Conservation (phyloP, 2,113 vertebrate genomes). For the Lichenostomus cassidix region DNA sequence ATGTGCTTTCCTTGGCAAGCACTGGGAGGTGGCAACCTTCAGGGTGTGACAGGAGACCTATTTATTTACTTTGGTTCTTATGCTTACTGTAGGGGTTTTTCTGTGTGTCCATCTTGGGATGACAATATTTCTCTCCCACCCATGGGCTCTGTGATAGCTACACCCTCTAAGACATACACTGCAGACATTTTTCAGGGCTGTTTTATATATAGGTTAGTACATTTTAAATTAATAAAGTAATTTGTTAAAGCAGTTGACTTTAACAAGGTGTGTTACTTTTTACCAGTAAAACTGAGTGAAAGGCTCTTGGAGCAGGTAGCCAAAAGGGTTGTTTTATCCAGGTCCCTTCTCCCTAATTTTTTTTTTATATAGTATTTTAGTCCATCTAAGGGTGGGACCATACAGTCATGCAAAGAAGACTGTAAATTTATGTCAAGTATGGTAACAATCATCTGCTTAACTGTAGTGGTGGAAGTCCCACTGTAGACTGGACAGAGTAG, state of each 20-base stretch:
- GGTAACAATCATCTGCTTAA: neutral
- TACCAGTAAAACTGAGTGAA: neutral
- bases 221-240: neutral
- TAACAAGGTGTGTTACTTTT: neutral
- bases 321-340: neutral
- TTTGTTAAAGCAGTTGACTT: slow-evolving; percentile 8
- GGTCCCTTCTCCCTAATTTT: neutral
- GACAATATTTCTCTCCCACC: neutral
- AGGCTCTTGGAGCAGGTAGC: neutral
- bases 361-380: neutral
- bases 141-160: neutral
- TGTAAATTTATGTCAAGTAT: neutral
- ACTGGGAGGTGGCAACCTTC: neutral
- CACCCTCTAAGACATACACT: neutral
- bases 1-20: slow-evolving; percentile 36
- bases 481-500: neutral
- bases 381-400: neutral
- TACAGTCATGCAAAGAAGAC: neutral
- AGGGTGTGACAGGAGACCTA: slow-evolving; percentile 29
- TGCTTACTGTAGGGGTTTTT: neutral
- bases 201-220: neutral
- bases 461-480: neutral
- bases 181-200: neutral
- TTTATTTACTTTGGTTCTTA: slow-evolving; percentile 25
- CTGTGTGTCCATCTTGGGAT: neutral